Evolutionary conservation across 2,797 vertebrate species (phyloP), one percentile per base, ranked within the genome.

Genomic region (Liasis olivaceus): DNA sequence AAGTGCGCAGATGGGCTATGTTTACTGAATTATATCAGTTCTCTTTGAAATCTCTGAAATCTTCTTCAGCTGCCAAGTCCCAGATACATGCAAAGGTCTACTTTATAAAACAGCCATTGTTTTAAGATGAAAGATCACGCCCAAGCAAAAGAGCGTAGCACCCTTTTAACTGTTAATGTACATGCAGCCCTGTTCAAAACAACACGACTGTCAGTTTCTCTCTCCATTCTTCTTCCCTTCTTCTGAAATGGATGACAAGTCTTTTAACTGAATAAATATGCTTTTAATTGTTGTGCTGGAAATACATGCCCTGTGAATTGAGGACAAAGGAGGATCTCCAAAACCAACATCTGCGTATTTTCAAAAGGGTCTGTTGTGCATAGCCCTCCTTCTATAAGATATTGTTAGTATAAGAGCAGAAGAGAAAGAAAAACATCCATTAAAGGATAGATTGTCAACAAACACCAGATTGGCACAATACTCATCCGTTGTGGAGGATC

Each of bases 231-330:
- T 24, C n/a, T 3, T 26, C 56, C 47, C 22, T 69, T 64, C 72
- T 60, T 66, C 58, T 2, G 3, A 56, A 69, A 47, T 4, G 47
- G 31, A 47, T 1, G 42, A 42, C 28, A n/a, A 24, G 60, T 56
- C 62, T 89, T 62, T 69, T 89, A 72, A 85, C 20, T 91, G 84
- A 91, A 91, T 84, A 93, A 72, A 84, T 24, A 88, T 63, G 59
- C 84, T 56, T 24, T 56, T 31, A 64, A 81, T 64, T 93, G 58
- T 81, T 86, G 36, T 13, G 14, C 5, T 87, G 84, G 64, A 90
- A 90, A 90, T 77, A 54, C 85, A 87, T 90, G 56, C 89, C 42
- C 88, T 81, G 20, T 36, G 42, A 85, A 42, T 60, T 4, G n/a
- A 66, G 28, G 56, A 60, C 88, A 62, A 54, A 90, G n/a, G 31